These are phyloP conservation scores for Myripristis murdjan DNA, from an alignment of 2,797 vertebrate genomes.

Conservation along the genomic window DNA sequence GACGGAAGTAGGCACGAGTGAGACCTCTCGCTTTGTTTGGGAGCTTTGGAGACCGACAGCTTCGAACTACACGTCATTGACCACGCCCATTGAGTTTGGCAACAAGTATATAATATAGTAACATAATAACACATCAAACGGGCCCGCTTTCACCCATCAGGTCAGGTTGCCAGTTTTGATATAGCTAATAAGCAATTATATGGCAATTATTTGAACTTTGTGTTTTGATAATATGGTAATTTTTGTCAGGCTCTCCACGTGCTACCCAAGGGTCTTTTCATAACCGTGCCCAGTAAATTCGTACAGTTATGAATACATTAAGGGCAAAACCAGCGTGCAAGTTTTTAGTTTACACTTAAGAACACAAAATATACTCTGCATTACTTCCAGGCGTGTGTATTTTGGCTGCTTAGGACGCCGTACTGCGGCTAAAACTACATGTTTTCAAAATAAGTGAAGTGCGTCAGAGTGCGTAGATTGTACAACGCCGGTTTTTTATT, in stretches of 20 bases:
- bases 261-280: conserved; percentile 59
- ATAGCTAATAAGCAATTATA: fast-evolving
- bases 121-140: not conserved
- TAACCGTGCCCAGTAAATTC: not conserved
- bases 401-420: too few relatives aligned
- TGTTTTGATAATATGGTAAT: not conserved
- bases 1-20: conserved; percentile 51
- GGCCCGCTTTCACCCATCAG: not conserved
- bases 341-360: not conserved
- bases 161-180: fast-evolving
- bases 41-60: too few relatives aligned
- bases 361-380: too few relatives aligned
- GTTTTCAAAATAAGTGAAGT: too few relatives aligned
- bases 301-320: not conserved
- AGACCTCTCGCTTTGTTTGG: conserved; percentile 6
- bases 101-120: not conserved
- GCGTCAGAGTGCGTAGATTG: not conserved
- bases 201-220: fast-evolving
- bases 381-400: too few relatives aligned
- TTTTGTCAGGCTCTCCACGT: conserved; percentile 63
- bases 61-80: not conserved
- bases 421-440: too few relatives aligned
- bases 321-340: not conserved
- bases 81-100: conserved; percentile 32
- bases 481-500: too few relatives aligned